These are phyloP conservation scores for Charaxes varanes DNA, from an alignment of 1,140 invertebrate species.

Conservation along the genomic window DNA sequence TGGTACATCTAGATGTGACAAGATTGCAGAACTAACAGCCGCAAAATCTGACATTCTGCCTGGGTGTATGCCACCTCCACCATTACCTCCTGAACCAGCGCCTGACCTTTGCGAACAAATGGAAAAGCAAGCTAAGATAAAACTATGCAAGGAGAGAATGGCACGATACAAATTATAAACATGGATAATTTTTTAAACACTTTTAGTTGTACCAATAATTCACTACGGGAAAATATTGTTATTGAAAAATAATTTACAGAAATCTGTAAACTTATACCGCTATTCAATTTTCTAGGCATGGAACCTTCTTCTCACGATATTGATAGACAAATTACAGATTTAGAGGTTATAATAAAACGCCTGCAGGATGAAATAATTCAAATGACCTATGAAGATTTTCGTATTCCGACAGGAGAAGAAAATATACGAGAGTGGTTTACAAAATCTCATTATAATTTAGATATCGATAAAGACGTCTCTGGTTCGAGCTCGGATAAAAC, in stretches of 20 bases:
- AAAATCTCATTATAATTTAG: neutral
- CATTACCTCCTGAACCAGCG: slow-evolving; percentile 26
- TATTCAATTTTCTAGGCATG: slow-evolving; percentile 11
- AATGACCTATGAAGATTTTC: slow-evolving; percentile 18
- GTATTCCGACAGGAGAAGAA: slow-evolving; percentile 4
- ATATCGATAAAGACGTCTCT: neutral
- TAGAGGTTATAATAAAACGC: slow-evolving; percentile 38
- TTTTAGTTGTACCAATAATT: slow-evolving; percentile 14
- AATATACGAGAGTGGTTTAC: neutral
- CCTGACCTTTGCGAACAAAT: slow-evolving; percentile 38
- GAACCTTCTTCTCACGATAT: slow-evolving; percentile 23
- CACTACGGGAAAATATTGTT: too few species aligned
- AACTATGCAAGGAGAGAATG: slow-evolving; percentile 39
- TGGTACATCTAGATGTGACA: slow-evolving; percentile 37
- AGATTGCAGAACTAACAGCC: slow-evolving; percentile 23
- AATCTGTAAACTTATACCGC: slow-evolving; percentile 20
- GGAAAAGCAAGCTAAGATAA: slow-evolving; percentile 22
- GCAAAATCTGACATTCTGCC: slow-evolving; percentile 31
- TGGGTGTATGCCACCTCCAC: slow-evolving; percentile 30
- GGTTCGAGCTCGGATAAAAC: neutral
- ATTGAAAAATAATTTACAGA: slow-evolving; percentile 25
- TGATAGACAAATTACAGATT: slow-evolving; percentile 34
- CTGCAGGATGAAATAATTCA: slow-evolving; percentile 38
- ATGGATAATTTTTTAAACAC: slow-evolving; percentile 25
- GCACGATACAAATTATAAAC: slow-evolving; percentile 36